Evolutionary conservation across 2,888 invertebrate species (phyloP).

Genomic region (Podotricha telesiphe): DNA sequence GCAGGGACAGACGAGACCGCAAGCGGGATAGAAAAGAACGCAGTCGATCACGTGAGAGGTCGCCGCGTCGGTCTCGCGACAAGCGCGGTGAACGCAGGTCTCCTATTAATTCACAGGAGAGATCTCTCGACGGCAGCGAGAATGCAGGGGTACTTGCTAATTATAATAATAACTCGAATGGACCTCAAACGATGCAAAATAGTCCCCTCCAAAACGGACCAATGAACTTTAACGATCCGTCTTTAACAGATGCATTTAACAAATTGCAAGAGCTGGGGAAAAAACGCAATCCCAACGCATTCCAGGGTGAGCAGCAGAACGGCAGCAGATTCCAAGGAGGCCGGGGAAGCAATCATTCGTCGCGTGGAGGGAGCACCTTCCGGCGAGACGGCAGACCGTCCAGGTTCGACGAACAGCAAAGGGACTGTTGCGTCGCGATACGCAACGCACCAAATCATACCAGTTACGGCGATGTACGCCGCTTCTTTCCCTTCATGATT

Average conservation of each 20-base stretch:
- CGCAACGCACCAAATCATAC: constrained; percentile 89
- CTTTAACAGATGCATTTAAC: constrained; percentile 63
- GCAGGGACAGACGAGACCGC: constrained; percentile 79
- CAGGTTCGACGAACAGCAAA: constrained; percentile 63
- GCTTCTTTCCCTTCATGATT: constrained; percentile 93
- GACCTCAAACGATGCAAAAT: constrained; percentile 49
- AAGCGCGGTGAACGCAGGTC: constrained; percentile 75
- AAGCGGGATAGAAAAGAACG: constrained; percentile 80
- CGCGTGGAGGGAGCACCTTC: constrained; percentile 53
- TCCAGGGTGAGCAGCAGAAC: constrained; percentile 70
- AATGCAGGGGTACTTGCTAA: constrained; percentile 3
- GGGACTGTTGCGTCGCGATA: constrained; percentile 87
- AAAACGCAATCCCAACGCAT: constrained; percentile 84
- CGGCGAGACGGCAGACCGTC: constrained; percentile 61
- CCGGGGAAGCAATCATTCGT: constrained; percentile 48
- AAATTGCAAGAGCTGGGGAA: constrained; percentile 79
- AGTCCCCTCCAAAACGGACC: constrained; percentile 53
- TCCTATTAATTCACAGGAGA: constrained; percentile 60
- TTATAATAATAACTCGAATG: constrained; percentile 31
- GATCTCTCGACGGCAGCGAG: constrained; percentile 47
- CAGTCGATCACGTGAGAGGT: constrained; percentile 83
- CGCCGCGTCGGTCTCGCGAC: constrained; percentile 78
- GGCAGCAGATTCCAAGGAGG: constrained; percentile 50
- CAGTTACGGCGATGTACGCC: constrained; percentile 91
- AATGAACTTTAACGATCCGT: constrained; percentile 60